These are phyloP conservation scores for Oncopodura yosiiana DNA, from an alignment of 1,140 invertebrate genomes.

Conservation along the genomic window DNA sequence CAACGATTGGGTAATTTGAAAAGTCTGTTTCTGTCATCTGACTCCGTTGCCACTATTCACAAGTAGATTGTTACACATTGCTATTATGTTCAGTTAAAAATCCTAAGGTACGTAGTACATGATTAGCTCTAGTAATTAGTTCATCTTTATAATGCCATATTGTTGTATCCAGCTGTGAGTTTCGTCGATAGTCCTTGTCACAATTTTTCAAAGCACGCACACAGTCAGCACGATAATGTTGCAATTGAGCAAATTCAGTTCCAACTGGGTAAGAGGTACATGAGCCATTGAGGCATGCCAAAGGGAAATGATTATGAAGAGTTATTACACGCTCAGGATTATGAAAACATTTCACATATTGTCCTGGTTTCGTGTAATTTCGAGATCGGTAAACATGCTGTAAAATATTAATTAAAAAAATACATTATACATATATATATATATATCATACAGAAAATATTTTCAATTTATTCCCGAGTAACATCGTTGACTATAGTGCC, in stretches of 20 bases:
- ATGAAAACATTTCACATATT: slow-evolving; percentile 90
- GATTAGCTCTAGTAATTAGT: slow-evolving; percentile 25
- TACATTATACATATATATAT: slow-evolving; percentile 35
- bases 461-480: background rate
- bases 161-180: slow-evolving; percentile 71
- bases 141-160: slow-evolving; percentile 56
- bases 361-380: slow-evolving; percentile 86
- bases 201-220: slow-evolving; percentile 83
- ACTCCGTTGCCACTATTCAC: too few species aligned
- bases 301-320: slow-evolving; percentile 84
- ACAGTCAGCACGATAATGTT: slow-evolving; percentile 87
- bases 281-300: slow-evolving; percentile 71
- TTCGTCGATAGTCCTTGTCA: slow-evolving; percentile 62
- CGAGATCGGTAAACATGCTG: slow-evolving; percentile 81
- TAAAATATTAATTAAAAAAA: slow-evolving; percentile 28
- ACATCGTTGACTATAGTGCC: background rate
- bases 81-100: too few species aligned
- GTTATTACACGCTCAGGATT: slow-evolving; percentile 78
- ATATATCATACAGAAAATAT: background rate
- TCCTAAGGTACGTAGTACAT: slow-evolving; percentile 23
- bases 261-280: slow-evolving; percentile 80
- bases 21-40: too few species aligned
- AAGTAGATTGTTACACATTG: too few species aligned
- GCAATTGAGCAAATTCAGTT: slow-evolving; percentile 71
- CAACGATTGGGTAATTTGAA: too few species aligned